Percentiles rank a stretch among this genome's conserved stretches.
phyloP scores from a whole-genome alignment of 2,113 vertebrate genomes.

The Thunnus thynnus region DNA sequence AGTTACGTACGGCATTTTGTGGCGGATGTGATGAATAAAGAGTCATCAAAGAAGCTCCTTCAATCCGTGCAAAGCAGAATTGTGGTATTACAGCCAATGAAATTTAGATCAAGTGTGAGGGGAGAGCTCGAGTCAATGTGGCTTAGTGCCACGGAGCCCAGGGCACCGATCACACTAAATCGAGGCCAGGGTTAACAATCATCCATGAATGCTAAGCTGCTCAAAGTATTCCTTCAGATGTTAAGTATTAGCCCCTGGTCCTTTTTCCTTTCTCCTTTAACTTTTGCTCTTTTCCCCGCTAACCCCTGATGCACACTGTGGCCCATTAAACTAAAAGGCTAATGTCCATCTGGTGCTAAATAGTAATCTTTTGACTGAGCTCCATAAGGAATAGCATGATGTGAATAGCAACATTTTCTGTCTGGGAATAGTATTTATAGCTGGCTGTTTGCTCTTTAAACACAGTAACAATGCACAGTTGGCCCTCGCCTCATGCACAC shows the following conservation, averaged over 20 bases:
- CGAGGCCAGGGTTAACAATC: slow-evolving; percentile 67
- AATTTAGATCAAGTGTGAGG: slow-evolving; percentile 72
- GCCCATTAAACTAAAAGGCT: slow-evolving; percentile 34
- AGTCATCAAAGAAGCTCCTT: slow-evolving; percentile 62
- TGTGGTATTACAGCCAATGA: slow-evolving; percentile 70
- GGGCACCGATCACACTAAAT: slow-evolving; percentile 63
- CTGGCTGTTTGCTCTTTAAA: slow-evolving; percentile 34
- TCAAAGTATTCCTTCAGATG: slow-evolving; percentile 69
- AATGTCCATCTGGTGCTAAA: slow-evolving; percentile 48
- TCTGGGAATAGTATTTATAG: slow-evolving; percentile 13
- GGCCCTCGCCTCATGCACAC: slow-evolving; percentile 24
- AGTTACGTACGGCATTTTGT: slow-evolving; percentile 6
- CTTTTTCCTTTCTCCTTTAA: slow-evolving; percentile 38
- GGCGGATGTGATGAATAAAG: slow-evolving; percentile 41
- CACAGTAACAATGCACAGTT: slow-evolving; percentile 39
- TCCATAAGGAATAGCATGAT: slow-evolving; percentile 5
- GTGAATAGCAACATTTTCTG: not conserved
- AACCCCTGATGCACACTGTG: slow-evolving; percentile 5
- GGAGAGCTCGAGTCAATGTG: slow-evolving; percentile 60
- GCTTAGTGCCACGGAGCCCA: slow-evolving; percentile 50
- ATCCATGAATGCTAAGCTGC: slow-evolving; percentile 71
- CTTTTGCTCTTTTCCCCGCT: slow-evolving; percentile 20
- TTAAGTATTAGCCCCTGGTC: slow-evolving; percentile 59
- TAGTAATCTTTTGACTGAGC: slow-evolving; percentile 2
- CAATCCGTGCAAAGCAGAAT: slow-evolving; percentile 53